Conservation (phyloP, 2,113 vertebrate species). For the Ceuthmochares aereus region DNA sequence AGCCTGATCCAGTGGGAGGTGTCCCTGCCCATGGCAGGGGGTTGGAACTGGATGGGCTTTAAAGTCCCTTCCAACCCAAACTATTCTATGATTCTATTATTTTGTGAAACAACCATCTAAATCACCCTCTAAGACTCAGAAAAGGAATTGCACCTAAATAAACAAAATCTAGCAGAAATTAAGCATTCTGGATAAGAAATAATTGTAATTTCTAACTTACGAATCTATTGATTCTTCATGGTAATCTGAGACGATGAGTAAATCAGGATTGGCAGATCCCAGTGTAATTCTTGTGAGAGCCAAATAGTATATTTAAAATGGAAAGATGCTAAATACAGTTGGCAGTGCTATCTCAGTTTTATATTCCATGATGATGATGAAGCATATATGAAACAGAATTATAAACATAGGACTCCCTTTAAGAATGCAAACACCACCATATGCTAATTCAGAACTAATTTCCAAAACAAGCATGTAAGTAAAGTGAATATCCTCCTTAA, state of each 20-base stretch:
- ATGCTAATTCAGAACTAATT: neutral
- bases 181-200: neutral
- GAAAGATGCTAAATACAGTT: neutral
- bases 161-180: neutral
- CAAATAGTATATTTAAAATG: neutral
- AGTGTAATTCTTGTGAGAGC: neutral
- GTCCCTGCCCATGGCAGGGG: too few relatives aligned
- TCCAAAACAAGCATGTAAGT: constrained; percentile 4
- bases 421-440: neutral
- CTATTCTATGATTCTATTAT: too few relatives aligned
- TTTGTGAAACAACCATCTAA: neutral
- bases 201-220: neutral
- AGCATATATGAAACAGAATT: neutral
- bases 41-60: too few relatives aligned
- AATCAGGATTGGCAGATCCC: neutral
- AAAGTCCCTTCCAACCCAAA: too few relatives aligned
- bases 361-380: neutral
- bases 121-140: neutral
- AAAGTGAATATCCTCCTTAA: neutral
- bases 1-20: too few relatives aligned
- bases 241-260: neutral
- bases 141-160: neutral
- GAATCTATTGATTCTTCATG: neutral
- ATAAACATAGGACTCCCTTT: neutral
- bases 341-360: neutral